Conservation (phyloP, 2,797 vertebrate species). For the Phalanger gymnotis region DNA sequence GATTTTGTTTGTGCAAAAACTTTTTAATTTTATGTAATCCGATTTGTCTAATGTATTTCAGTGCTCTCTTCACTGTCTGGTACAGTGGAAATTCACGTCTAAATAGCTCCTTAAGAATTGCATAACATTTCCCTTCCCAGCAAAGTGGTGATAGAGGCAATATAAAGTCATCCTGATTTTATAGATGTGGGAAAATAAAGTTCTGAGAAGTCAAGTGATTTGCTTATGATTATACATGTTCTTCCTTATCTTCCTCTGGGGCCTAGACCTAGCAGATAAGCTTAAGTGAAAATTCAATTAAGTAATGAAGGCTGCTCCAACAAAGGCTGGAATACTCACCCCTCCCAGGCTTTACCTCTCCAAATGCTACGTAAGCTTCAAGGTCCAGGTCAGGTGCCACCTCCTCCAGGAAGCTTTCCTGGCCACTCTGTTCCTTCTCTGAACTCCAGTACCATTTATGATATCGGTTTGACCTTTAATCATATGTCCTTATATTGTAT, state of each 20-base stretch:
- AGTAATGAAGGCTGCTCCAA: neutral
- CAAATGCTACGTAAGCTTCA: neutral
- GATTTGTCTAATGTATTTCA: neutral
- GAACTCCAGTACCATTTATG: neutral
- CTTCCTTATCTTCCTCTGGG: neutral
- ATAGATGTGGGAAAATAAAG: neutral
- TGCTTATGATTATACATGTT: neutral
- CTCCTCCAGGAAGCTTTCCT: constrained; percentile 3
- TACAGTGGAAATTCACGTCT: neutral
- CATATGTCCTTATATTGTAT: neutral
- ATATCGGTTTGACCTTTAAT: constrained; percentile 6
- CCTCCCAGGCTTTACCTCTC: neutral
- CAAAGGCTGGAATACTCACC: neutral
- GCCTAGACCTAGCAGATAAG: neutral
- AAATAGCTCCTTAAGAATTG: neutral
- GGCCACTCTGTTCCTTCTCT: neutral
- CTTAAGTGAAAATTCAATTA: neutral
- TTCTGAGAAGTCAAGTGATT: neutral
- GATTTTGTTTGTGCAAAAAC: neutral
- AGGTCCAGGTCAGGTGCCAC: neutral
- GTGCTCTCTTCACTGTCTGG: neutral
- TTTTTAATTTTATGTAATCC: neutral
- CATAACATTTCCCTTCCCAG: neutral
- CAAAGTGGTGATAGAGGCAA: neutral
- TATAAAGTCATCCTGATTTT: neutral